Evolutionary conservation across 2,888 invertebrate genomes (phyloP).

Genomic region (Galeruca laticollis): DNA sequence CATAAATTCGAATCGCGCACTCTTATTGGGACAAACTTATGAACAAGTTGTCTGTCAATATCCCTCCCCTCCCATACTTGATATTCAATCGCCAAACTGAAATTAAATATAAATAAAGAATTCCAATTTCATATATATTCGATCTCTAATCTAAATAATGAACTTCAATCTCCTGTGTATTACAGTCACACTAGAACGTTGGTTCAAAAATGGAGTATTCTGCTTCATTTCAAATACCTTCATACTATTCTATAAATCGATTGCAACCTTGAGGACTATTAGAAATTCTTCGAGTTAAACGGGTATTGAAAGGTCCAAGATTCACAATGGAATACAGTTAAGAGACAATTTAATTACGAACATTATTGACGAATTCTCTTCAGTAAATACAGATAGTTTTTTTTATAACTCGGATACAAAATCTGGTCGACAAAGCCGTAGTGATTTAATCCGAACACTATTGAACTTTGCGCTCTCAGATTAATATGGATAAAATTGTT

Average conservation of each 20-base stretch:
- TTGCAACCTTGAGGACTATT: not conserved
- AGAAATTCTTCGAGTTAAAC: not conserved
- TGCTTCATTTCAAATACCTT: too few relatives aligned
- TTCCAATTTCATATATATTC: too few relatives aligned
- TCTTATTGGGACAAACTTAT: too few relatives aligned
- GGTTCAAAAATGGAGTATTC: too few relatives aligned
- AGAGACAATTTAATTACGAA: constrained; percentile 17
- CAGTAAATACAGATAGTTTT: constrained; percentile 27
- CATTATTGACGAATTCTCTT: constrained; percentile 17
- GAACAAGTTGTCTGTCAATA: too few relatives aligned
- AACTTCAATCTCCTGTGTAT: too few relatives aligned
- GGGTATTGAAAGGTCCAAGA: constrained; percentile 2
- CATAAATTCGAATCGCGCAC: too few relatives aligned
- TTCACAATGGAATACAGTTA: not conserved
- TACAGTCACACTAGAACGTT: too few relatives aligned
- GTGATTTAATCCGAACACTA: constrained; percentile 31
- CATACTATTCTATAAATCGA: not conserved
- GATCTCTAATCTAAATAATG: too few relatives aligned
- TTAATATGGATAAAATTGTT: constrained; percentile 27
- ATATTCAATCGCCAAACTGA: too few relatives aligned
- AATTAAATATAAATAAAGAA: too few relatives aligned
- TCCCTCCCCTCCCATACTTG: too few relatives aligned
- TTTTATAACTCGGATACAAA: constrained; percentile 27
- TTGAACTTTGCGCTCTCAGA: constrained; percentile 28
- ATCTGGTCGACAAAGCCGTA: constrained; percentile 25